Conservation (phyloP, 2,888 invertebrate species). For the Machimus atricapillus region DNA sequence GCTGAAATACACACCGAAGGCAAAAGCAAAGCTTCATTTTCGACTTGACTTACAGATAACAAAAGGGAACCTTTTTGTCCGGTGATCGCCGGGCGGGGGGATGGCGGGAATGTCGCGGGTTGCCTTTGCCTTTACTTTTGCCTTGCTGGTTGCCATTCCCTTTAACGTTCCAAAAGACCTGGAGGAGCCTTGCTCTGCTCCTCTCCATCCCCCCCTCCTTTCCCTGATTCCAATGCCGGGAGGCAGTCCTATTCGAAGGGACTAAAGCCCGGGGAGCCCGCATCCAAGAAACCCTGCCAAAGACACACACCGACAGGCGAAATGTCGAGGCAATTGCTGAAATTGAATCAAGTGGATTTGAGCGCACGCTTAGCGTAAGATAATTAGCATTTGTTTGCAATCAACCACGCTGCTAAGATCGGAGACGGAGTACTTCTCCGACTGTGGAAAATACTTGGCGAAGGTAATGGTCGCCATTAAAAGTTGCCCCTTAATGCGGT, state of each 20-base stretch:
- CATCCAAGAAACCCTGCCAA: background rate
- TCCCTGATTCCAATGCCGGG: background rate
- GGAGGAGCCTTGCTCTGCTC: background rate
- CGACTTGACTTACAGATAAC: conserved; percentile 42
- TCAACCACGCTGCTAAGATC: conserved; percentile 31
- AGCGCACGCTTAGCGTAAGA: conserved; percentile 42
- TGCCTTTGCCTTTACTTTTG: background rate
- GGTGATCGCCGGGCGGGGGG: background rate
- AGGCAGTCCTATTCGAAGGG: background rate
- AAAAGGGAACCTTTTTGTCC: conserved; percentile 30
- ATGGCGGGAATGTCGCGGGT: background rate
- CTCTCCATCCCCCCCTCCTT: background rate
- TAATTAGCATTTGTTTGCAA: conserved; percentile 45
- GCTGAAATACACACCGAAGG: conserved; percentile 41
- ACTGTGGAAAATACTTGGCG: conserved; percentile 35
- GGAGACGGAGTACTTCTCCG: background rate
- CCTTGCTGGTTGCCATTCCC: background rate
- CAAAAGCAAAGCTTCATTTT: conserved; percentile 41
- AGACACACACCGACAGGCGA: conserved; percentile 31
- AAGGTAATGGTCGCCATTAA: conserved; percentile 40
- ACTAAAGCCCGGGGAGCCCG: too few relatives aligned
- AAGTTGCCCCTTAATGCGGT: conserved; percentile 3
- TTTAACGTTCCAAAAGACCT: background rate
- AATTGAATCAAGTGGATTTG: conserved; percentile 45
- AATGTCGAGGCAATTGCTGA: conserved; percentile 41